A percentile compares a stretch with the other conserved stretches of the same genome.
phyloP scores from a whole-genome alignment of 1,140 invertebrate species.

The Steinernema khuongi region DNA sequence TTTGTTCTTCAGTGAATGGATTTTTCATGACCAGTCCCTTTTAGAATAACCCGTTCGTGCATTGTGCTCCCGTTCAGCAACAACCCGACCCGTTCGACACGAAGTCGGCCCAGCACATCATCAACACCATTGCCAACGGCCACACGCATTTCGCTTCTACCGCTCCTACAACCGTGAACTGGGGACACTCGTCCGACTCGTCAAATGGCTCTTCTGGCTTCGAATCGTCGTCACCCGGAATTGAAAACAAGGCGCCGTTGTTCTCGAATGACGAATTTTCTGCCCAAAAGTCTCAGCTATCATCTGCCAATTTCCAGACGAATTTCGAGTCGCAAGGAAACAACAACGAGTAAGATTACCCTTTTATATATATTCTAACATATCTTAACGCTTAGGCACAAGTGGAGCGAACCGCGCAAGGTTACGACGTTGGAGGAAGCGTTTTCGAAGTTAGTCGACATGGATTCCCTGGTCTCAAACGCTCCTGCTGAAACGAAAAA shows the following conservation, averaged over 20 bases:
- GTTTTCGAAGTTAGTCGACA: conserved; percentile 55
- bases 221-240: not conserved
- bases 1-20: not conserved
- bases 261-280: not conserved
- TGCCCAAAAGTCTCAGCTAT: not conserved
- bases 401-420: conserved; percentile 17
- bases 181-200: conserved; percentile 23
- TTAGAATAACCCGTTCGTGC: not conserved
- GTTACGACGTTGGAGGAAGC: conserved; percentile 54
- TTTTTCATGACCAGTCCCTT: not conserved
- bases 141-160: conserved; percentile 22
- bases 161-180: conserved; percentile 30
- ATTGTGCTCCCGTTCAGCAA: not conserved
- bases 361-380: not conserved
- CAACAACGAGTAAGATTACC: not conserved
- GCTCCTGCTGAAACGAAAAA: conserved; percentile 41
- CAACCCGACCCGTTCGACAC: conserved; percentile 24
- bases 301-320: not conserved
- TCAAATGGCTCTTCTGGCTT: not conserved
- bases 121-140: conserved; percentile 28
- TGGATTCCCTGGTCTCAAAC: conserved; percentile 44
- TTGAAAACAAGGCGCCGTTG: not conserved
- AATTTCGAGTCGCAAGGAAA: not conserved
- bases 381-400: not conserved
- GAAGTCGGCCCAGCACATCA: not conserved